These are phyloP conservation scores for Raja brachyura DNA, from an alignment of 2,113 vertebrate species.

Conservation along the genomic window DNA sequence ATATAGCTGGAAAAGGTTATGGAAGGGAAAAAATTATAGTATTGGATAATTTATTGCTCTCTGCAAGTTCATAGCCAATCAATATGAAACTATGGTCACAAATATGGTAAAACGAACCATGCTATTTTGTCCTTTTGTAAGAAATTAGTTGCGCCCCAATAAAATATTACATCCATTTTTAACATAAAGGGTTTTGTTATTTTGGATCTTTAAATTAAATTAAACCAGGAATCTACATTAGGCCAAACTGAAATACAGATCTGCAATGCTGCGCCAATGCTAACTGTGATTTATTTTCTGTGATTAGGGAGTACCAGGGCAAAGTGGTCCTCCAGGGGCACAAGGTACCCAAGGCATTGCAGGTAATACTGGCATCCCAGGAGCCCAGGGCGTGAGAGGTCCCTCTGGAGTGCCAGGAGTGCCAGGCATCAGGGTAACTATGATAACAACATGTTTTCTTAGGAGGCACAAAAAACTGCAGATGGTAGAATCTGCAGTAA, in stretches of 20 bases:
- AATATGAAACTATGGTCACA: not conserved
- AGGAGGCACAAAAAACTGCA: no score
- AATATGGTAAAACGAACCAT: not conserved
- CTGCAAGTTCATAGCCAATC: not conserved
- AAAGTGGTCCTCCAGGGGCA: conserved; percentile 65
- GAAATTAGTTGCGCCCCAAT: not conserved
- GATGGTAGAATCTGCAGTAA: no score
- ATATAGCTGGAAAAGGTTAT: no score
- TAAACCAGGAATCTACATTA: not conserved
- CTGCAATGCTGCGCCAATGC: not conserved
- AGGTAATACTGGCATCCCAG: conserved; percentile 65
- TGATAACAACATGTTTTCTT: not conserved
- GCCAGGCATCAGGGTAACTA: conserved; percentile 63
- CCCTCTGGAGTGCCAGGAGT: conserved; percentile 58
- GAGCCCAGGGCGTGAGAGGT: conserved; percentile 63
- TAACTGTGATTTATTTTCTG: not conserved
- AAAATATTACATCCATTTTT: not conserved
- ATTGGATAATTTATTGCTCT: no score
- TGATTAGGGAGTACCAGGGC: conserved; percentile 72
- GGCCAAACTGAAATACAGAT: not conserved
- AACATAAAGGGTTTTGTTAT: not conserved
- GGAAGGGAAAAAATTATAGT: no score
- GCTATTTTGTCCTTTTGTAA: not conserved
- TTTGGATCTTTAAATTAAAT: not conserved
- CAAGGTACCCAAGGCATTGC: conserved; percentile 78